Percentiles rank a stretch among this genome's conserved stretches.
Evolutionary conservation across 2,113 vertebrate genomes (phyloP).

Genomic region (Callithrix jacchus): DNA sequence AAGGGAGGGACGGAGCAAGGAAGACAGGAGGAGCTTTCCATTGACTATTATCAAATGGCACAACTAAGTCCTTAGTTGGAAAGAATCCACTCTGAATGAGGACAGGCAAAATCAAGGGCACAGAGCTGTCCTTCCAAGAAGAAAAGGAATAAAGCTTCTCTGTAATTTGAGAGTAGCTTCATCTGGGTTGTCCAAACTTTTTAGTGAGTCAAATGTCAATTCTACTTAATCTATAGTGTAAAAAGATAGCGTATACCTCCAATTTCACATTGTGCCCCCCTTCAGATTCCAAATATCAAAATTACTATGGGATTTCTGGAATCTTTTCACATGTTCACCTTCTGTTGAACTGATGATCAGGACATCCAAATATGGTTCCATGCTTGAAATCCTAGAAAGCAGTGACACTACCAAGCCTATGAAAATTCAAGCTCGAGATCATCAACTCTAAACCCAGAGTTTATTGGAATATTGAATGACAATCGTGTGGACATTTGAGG

Average conservation of each 20-base stretch:
- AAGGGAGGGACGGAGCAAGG: too few species aligned
- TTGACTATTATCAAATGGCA: background rate
- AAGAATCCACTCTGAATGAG: background rate
- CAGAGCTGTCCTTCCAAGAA: accelerated
- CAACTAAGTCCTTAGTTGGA: background rate
- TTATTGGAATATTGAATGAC: background rate
- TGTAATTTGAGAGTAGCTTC: background rate
- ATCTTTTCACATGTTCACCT: background rate
- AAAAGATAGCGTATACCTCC: background rate
- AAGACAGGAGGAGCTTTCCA: background rate
- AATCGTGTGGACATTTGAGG: too few species aligned
- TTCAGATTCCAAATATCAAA: background rate
- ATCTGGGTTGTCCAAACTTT: background rate
- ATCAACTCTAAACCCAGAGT: background rate
- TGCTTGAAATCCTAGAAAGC: background rate
- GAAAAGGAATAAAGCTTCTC: background rate
- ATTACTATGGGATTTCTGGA: background rate
- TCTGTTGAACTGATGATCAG: too few species aligned
- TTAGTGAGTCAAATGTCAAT: background rate
- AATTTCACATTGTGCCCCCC: background rate
- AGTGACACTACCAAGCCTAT: background rate
- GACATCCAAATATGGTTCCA: background rate
- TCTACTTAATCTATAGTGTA: background rate
- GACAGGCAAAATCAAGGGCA: too few species aligned
- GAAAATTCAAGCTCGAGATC: too few species aligned